These are phyloP conservation scores for Cranoglanis bouderius DNA, from an alignment of 2,113 vertebrate species.

Conservation along the genomic window DNA sequence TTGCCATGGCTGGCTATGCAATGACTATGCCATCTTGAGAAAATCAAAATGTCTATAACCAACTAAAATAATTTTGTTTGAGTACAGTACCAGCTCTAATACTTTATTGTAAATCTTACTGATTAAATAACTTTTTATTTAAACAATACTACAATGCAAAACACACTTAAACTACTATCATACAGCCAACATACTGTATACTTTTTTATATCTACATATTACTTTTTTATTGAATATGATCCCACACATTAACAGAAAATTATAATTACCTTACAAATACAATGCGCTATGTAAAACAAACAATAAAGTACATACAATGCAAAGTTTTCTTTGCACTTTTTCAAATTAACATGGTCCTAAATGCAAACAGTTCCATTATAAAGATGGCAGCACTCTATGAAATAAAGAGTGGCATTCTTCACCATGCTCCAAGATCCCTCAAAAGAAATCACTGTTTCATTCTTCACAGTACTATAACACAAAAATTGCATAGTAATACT, in stretches of 20 bases:
- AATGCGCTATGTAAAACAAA: not conserved
- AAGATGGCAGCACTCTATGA: conserved; percentile 68
- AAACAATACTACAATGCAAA: not conserved
- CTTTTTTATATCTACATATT: not conserved
- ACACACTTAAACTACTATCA: not conserved
- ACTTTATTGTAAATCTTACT: not conserved
- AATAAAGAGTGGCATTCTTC: conserved; percentile 63
- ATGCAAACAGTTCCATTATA: conserved; percentile 56
- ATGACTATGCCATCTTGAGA: too few species aligned
- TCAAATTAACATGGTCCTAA: conserved; percentile 46
- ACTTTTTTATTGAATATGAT: not conserved
- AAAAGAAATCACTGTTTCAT: conserved; percentile 66
- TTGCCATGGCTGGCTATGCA: too few species aligned
- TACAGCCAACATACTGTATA: not conserved
- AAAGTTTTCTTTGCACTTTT: not conserved
- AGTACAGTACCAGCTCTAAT: not conserved
- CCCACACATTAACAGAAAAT: not conserved
- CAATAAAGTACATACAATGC: not conserved
- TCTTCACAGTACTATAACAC: conserved; percentile 66
- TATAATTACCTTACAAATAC: not conserved
- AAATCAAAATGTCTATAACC: too few species aligned
- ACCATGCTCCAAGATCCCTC: conserved; percentile 67
- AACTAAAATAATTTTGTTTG: not conserved
- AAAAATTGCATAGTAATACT: conserved; percentile 7
- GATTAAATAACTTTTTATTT: not conserved